A percentile compares a stretch with the other conserved stretches of the same genome.
phyloP scores from a whole-genome alignment of 2,113 vertebrate genomes.

The Willisornis vidua region DNA sequence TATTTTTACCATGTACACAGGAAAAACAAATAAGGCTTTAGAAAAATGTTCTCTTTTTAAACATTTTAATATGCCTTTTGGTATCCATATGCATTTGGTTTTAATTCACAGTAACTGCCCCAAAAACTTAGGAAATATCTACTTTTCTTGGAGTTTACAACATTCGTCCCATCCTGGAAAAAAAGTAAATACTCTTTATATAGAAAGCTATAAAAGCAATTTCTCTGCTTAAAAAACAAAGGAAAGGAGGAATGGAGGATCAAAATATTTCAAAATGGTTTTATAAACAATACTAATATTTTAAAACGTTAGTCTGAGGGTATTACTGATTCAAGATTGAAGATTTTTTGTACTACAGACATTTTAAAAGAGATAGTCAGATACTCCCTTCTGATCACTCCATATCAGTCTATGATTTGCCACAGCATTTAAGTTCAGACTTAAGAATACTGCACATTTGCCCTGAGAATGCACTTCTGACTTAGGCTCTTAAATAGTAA shows the following conservation, averaged over 20 bases:
- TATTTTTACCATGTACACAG: background rate
- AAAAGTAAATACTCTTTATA: background rate
- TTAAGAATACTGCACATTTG: background rate
- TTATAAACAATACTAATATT: background rate
- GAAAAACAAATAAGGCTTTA: background rate
- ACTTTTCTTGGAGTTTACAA: background rate
- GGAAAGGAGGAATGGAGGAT: background rate
- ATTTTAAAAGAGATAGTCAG: background rate
- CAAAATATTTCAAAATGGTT: background rate
- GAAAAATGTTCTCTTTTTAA: background rate
- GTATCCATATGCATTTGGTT: background rate
- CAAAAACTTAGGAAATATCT: background rate
- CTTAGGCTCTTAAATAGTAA: background rate
- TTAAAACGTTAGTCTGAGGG: background rate
- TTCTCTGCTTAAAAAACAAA: background rate
- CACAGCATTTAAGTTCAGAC: background rate
- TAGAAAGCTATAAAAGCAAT: background rate
- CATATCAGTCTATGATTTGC: background rate
- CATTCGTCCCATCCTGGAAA: background rate
- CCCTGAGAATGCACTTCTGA: background rate
- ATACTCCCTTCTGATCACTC: background rate
- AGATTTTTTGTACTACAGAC: background rate
- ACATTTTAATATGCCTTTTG: background rate
- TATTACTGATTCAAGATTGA: background rate
- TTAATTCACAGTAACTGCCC: background rate